Conservation (phyloP, 2,888 invertebrate genomes). For the Thysanoteuthis rhombus region DNA sequence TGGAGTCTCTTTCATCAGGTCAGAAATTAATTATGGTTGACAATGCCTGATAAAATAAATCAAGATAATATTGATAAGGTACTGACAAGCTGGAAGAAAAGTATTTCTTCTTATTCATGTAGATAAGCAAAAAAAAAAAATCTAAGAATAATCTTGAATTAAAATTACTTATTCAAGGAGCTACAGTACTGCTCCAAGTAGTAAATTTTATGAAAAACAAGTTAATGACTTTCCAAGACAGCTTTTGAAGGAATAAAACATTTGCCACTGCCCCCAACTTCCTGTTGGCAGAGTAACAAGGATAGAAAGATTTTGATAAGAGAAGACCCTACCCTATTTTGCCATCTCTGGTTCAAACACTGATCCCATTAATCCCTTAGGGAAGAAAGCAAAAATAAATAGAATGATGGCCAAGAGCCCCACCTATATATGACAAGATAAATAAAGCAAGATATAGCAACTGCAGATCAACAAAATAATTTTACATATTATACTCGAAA, state of each 20-base stretch:
- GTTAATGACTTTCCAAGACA: not conserved
- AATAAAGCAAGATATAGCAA: not conserved
- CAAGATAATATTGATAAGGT: too few relatives aligned
- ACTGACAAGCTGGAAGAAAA: not conserved
- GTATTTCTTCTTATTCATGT: not conserved
- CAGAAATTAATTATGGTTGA: too few relatives aligned
- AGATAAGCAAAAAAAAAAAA: constrained; percentile 12
- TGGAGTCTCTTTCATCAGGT: too few relatives aligned
- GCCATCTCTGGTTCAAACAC: not conserved
- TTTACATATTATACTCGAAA: not conserved
- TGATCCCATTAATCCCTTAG: not conserved
- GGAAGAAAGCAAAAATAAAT: not conserved
- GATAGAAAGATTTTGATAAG: not conserved
- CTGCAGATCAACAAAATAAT: not conserved
- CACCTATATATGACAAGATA: not conserved
- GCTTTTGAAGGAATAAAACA: not conserved
- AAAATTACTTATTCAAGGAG: not conserved
- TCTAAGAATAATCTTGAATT: not conserved
- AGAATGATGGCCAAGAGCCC: not conserved
- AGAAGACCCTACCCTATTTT: not conserved
- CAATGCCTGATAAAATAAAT: too few relatives aligned
- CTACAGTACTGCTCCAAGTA: not conserved
- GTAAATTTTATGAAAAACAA: not conserved
- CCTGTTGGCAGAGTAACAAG: not conserved
- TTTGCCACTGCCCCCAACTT: not conserved